These are phyloP conservation scores for Thamnophis sirtalis DNA, from an alignment of 2,113 vertebrate species.

Conservation along the genomic window DNA sequence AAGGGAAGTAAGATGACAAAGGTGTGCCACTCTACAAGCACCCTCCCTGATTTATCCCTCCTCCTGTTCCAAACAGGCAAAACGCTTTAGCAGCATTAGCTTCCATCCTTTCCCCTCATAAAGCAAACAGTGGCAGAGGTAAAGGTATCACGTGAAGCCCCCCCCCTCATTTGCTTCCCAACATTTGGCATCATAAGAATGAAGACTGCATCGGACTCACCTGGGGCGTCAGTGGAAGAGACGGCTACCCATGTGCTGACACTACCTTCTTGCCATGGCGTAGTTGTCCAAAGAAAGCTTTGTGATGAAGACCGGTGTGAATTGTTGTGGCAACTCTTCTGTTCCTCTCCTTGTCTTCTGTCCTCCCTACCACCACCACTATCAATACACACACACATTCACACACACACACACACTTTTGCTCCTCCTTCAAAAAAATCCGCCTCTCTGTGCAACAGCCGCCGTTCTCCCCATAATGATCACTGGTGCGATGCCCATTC, in stretches of 20 bases:
- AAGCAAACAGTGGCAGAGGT: background rate
- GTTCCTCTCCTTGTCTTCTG: slow-evolving; percentile 2
- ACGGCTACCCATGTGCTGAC: background rate
- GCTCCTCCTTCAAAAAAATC: slow-evolving; percentile 7
- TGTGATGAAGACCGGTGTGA: background rate
- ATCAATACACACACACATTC: background rate
- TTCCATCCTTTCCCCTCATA: background rate
- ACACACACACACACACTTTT: slow-evolving; percentile 3
- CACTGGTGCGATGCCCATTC: slow-evolving; percentile 65
- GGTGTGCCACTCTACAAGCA: background rate
- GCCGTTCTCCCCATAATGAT: slow-evolving; percentile 32
- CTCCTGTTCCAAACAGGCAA: background rate
- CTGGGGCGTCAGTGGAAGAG: slow-evolving; percentile 7
- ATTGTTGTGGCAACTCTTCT: slow-evolving; percentile 4
- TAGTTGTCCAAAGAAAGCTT: slow-evolving; percentile 20
- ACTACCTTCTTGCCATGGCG: background rate
- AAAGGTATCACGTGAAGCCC: background rate
- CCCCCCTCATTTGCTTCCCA: background rate
- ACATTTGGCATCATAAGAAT: background rate
- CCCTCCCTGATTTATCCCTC: background rate
- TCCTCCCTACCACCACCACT: slow-evolving; percentile 12
- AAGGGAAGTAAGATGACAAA: background rate
- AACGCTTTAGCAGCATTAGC: background rate
- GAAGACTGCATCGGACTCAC: slow-evolving; percentile 3
- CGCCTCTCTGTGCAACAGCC: slow-evolving; percentile 58